Evolutionary conservation across 2,113 vertebrate genomes (phyloP), one percentile per base, ranked within the genome.

Genomic region (Corythaeola cristata): DNA sequence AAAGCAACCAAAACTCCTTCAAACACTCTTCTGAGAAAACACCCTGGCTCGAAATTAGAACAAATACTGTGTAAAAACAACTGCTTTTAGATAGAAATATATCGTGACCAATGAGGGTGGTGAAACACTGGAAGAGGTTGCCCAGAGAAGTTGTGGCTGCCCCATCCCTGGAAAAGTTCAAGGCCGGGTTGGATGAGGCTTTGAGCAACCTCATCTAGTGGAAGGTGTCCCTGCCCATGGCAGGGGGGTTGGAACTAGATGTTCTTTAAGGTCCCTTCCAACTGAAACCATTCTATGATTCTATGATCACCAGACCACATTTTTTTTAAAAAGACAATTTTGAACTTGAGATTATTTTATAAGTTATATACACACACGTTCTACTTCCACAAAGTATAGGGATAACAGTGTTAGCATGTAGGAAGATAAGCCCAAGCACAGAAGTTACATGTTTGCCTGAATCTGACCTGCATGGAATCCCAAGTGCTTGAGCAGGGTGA

Each of bases 61-160:
- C 30, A 89, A 85, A 41, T n/a, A 50, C 11, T 30, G 9, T 23
- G 44, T 6, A 2, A 27, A 92, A 72, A 12, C 7, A 84, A 39
- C 5, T 0, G 0, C 0, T 15, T 71, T 81, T 87, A 45, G 16
- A n/a, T 41, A 62, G 10, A 74, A 81, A 60, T 33, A 39, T 1
- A 37, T 15, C 1, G 44, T 8, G 5, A 53, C 1, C 1, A 44
- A 44, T 44, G 41, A 44, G 41, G 41, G 41, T 44, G 12, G 41
- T 44, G 41, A 44, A 44, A 44, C 41, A 44, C 41, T 15, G 41
- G 41, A 44, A 44, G 10, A 44, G 41, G 41, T 44, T 44, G 41
- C 41, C 41, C 41, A 44, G 41, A 44, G 41, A 44, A 44, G 41
- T 13, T 44, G 41, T 44, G 41, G 41, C 41, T 44, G 41, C 41